These are phyloP conservation scores for Lophotis ruficrista DNA, from an alignment of 2,113 vertebrate species.

Conservation along the genomic window DNA sequence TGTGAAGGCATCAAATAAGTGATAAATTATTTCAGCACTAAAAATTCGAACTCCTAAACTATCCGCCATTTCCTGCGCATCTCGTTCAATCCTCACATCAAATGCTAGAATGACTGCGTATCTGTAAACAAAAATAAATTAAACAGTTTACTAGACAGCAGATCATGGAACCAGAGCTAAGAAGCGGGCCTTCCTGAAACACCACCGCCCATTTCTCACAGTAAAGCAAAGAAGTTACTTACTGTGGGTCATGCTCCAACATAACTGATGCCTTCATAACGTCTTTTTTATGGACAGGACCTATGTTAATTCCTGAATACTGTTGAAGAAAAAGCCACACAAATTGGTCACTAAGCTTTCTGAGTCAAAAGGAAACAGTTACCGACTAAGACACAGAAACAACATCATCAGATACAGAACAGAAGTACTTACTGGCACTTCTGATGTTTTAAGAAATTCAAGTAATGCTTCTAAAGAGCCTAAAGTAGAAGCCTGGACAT, in stretches of 20 bases:
- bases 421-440: constrained; percentile 86
- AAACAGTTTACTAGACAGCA: rapidly evolving
- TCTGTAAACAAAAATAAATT: constrained; percentile 66
- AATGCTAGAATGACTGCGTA: constrained; percentile 95
- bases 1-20: constrained; percentile 97
- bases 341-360: background rate
- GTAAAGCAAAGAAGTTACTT: constrained; percentile 37
- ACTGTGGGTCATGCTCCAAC: constrained; percentile 97
- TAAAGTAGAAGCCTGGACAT: constrained; percentile 96
- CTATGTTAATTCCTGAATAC: constrained; percentile 99
- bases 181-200: background rate
- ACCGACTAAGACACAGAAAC: background rate
- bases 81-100: constrained; percentile 94
- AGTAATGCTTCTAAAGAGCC: constrained; percentile 96
- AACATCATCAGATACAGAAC: background rate
- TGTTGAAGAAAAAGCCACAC: constrained; percentile 58
- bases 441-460: constrained; percentile 93
- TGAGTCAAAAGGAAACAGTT: background rate
- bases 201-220: rapidly evolving
- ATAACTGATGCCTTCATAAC: constrained; percentile 98
- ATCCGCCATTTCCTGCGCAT: constrained; percentile 98
- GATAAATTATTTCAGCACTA: constrained; percentile 98
- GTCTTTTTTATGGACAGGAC: constrained; percentile 96
- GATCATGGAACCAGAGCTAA: rapidly evolving
- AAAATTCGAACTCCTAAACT: constrained; percentile 94